Evolutionary conservation across 2,888 invertebrate species (phyloP), one percentile per base, ranked within the genome.

Genomic region (Rhogogaster chlorosoma): DNA sequence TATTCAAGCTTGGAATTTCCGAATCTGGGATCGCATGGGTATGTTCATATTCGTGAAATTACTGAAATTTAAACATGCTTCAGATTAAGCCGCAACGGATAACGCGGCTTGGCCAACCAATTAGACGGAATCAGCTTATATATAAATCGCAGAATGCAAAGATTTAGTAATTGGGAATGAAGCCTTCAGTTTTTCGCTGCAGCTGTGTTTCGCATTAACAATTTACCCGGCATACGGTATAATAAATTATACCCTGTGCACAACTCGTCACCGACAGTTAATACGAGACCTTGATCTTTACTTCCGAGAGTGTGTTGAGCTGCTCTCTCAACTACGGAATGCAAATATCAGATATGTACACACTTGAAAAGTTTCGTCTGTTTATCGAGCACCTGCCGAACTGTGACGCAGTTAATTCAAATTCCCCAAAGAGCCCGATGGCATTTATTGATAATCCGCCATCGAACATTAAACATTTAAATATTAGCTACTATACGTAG

Each of bases 231-330:
- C n/a, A n/a, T 7, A 32, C 22, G 12, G 10, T 67, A 26, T 12
- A 26, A 61, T 61, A 26, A 61, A 61, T 53, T 61, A 61, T 12
- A 61, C 61, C 26, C 61, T 26, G 26, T 61, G 61, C 10, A 61
- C 10, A 26, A 22, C 2, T 26, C 10, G 22, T 26, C 9, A 12
- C 9, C 9, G 61, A 26, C 26, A 22, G 22, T 26, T 61, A 22
- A 67, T 12, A 67, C 67, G 15, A 67, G 67, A 18, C 67, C 67
- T 29, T 67, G 67, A 67, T 67, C 67, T 67, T 32, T 32, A 67
- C 67, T 18, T 67, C 32, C 32, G 67, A 67, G 18, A 32, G 67
- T 67, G 67, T 18, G 15, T 67, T 32, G 12, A 67, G 67, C 18
- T 32, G 15, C 12, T 67, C 32, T 67, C 29, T 67, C 67, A 18